phyloP scores from a whole-genome alignment of 2,797 vertebrate genomes.

The Enteromius radiatus region DNA sequence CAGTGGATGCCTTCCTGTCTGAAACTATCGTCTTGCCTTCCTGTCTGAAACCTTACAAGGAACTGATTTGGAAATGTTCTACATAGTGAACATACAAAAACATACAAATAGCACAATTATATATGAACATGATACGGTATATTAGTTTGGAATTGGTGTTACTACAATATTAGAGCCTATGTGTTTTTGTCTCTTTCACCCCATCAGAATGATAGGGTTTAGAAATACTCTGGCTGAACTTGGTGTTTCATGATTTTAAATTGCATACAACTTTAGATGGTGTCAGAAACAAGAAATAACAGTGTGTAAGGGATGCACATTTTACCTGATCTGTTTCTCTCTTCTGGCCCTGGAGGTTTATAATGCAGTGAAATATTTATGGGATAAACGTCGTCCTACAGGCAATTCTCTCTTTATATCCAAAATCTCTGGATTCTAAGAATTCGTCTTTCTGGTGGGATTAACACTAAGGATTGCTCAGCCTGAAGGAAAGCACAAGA shows the following conservation, averaged over 20 bases:
- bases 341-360: conserved; percentile 6
- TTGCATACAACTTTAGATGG: background rate
- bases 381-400: conserved; percentile 25
- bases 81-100: background rate
- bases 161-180: background rate
- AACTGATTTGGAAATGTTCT: background rate
- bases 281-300: background rate
- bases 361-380: conserved; percentile 42
- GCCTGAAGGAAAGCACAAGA: background rate
- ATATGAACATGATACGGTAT: background rate
- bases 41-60: background rate
- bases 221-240: background rate
- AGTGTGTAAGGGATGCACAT: conserved; percentile 13
- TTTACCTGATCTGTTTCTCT: conserved; percentile 47
- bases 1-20: background rate
- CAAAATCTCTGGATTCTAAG: background rate
- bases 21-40: background rate
- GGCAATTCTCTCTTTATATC: conserved; percentile 32
- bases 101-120: background rate
- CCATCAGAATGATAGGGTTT: background rate
- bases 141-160: background rate
- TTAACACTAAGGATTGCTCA: conserved; percentile 11
- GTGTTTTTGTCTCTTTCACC: background rate
- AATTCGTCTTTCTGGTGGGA: background rate
- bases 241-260: background rate